phyloP scores from a whole-genome alignment of 2,888 invertebrate species.

The Cyclophora albipunctata region DNA sequence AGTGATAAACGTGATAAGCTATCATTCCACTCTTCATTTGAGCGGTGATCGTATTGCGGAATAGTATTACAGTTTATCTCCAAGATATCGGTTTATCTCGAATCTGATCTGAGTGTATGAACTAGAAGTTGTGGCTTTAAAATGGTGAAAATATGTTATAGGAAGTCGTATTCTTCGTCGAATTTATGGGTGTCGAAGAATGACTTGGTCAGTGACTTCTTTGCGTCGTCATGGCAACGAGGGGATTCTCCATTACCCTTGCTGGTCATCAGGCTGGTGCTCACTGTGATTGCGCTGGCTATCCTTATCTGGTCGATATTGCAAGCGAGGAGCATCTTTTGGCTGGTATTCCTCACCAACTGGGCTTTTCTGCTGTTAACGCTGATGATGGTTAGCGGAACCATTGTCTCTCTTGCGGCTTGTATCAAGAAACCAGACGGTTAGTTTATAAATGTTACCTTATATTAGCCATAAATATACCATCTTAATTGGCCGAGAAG shows the following conservation, averaged over 20 bases:
- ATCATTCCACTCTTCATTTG: conserved; percentile 25
- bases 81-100: conserved; percentile 13
- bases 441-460: conserved; percentile 24
- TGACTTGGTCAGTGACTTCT: conserved; percentile 56
- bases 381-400: conserved; percentile 36
- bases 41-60: conserved; percentile 19
- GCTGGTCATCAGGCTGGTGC: conserved; percentile 42
- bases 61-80: conserved; percentile 15
- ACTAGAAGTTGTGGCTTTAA: conserved; percentile 22
- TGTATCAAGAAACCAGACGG: conserved; percentile 34
- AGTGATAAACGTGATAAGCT: conserved; percentile 28
- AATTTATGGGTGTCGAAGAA: conserved; percentile 56
- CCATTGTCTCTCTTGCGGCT: conserved; percentile 41
- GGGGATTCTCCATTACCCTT: conserved; percentile 55
- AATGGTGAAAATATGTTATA: conserved; percentile 59
- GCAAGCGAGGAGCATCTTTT: conserved; percentile 32
- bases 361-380: conserved; percentile 55
- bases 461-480: not conserved
- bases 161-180: conserved; percentile 41
- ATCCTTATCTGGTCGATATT: conserved; percentile 50
- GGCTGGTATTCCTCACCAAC: conserved; percentile 61
- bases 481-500: not conserved
- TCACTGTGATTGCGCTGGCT: conserved; percentile 34
- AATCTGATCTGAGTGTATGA: conserved; percentile 5
- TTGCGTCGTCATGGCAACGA: conserved; percentile 61